Evolutionary conservation across 2,113 vertebrate species (phyloP), one percentile per base, ranked within the genome.

Genomic region (Apodemus sylvaticus): DNA sequence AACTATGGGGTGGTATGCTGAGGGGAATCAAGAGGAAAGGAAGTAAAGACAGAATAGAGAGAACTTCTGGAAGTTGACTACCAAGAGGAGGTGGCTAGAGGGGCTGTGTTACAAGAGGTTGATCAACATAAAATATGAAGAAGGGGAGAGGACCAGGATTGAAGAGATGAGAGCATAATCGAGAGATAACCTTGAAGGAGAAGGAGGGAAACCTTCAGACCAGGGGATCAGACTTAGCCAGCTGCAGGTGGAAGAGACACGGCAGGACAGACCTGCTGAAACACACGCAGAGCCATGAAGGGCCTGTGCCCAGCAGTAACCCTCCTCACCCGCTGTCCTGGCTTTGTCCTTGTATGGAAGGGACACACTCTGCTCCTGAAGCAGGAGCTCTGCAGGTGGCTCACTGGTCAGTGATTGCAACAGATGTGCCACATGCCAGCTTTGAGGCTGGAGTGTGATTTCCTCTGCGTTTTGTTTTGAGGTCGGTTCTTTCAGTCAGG

Each of bases 401-500:
- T 70, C 66, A 70, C 66, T 70, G 12, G 26, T 64, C 62, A 64
- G 62, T 11, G 14, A 60, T 74, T 6, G 29, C 74, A 78, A 9
- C 19, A 58, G 19, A 55, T 51, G 26, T 83, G 39, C 53, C 34
- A 8, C 3, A 5, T 53, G 55, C 53, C 26, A 64, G 82, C 17
- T 83, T 68, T 60, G n/a, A 93, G 51, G 42, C 83, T 2, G 11
- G 68, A 16, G 2, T 19, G 3, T 90, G 70, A 64, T 48, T 78
- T 91, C 76, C 70, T n/a, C 16, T n/a, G 70, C 36, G 0, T 16
- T 71, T n/a, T n/a, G 42, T 83, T 51, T 71, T 39, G 16, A 76
- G 64, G 26, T n/a, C 78, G 89, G 11, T 66, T 90, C n/a, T 89
- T 78, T 96, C 74, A 39, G n/a, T 51, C 11, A 91, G 34, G 87